phyloP scores from a whole-genome alignment of 2,797 vertebrate species.

The Prunella strophiata region DNA sequence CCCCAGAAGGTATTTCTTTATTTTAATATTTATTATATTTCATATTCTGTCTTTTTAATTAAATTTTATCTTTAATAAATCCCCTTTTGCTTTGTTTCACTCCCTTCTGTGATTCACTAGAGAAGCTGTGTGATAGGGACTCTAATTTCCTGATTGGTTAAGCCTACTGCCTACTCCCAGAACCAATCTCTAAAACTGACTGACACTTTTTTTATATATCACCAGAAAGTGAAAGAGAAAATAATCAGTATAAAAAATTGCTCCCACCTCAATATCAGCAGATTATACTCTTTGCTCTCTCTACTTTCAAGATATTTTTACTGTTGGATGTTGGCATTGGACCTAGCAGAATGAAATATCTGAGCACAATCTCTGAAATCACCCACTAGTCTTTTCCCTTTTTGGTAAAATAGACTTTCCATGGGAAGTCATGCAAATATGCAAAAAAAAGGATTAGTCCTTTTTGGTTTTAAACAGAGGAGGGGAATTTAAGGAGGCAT shows the following conservation, averaged over 20 bases:
- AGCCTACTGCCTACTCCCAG: neutral
- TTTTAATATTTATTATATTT: constrained; percentile 56
- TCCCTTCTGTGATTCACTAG: neutral
- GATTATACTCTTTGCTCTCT: neutral
- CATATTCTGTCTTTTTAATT: constrained; percentile 42
- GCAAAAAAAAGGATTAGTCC: rapidly evolving
- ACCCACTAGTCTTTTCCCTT: neutral
- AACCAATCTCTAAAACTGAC: neutral
- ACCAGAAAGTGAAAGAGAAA: neutral
- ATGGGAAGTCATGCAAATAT: neutral
- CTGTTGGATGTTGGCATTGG: neutral
- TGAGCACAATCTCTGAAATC: neutral
- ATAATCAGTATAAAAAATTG: neutral
- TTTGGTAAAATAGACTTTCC: neutral
- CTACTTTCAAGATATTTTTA: neutral
- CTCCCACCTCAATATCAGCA: neutral
- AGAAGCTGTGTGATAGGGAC: neutral
- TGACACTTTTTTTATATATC: neutral
- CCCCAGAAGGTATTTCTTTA: constrained; percentile 32
- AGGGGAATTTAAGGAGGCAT: neutral
- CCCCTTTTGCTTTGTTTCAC: constrained; percentile 37
- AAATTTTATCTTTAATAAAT: constrained; percentile 52
- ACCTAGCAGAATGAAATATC: neutral
- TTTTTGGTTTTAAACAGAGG: neutral
- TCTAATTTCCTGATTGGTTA: constrained; percentile 35